Evolutionary conservation across 2,888 invertebrate genomes (phyloP).

Genomic region (Pharmacophagus antenor): DNA sequence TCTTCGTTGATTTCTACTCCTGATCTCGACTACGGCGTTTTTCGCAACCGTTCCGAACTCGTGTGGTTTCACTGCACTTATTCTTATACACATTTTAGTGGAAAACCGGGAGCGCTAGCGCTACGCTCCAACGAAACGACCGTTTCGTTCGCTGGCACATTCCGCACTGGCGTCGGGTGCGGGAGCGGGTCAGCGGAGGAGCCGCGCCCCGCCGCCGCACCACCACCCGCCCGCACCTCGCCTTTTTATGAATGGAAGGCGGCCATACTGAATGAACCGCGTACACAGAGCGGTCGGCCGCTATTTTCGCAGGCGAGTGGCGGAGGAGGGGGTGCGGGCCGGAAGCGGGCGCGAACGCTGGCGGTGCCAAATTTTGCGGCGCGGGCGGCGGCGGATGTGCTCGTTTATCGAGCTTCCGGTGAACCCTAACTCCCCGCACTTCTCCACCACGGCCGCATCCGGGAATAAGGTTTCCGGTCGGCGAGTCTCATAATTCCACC

Average conservation of each 20-base stretch:
- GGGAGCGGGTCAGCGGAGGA: slow-evolving; percentile 76
- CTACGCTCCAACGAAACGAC: slow-evolving; percentile 82
- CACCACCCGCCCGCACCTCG: slow-evolving; percentile 71
- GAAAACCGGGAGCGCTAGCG: slow-evolving; percentile 81
- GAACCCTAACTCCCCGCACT: slow-evolving; percentile 46
- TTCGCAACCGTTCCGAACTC: slow-evolving; percentile 79
- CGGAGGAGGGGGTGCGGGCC: slow-evolving; percentile 71
- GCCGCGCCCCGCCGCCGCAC: slow-evolving; percentile 77
- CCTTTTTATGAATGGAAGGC: slow-evolving; percentile 88
- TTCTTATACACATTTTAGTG: slow-evolving; percentile 82
- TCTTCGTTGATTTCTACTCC: slow-evolving; percentile 81
- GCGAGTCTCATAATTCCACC: slow-evolving; percentile 72
- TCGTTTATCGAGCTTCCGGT: slow-evolving; percentile 80
- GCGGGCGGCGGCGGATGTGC: slow-evolving; percentile 80
- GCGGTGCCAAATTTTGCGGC: slow-evolving; percentile 81
- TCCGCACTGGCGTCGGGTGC: slow-evolving; percentile 79
- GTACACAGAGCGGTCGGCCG: slow-evolving; percentile 81
- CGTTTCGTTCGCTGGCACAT: slow-evolving; percentile 80
- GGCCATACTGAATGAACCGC: slow-evolving; percentile 87
- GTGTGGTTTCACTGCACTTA: slow-evolving; percentile 81
- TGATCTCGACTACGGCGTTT: slow-evolving; percentile 80
- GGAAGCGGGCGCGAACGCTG: slow-evolving; percentile 77
- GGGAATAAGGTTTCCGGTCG: slow-evolving; percentile 80
- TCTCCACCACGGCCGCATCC: slow-evolving; percentile 79
- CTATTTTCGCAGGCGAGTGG: slow-evolving; percentile 77